These are phyloP conservation scores for Leptosomus discolor DNA, from an alignment of 2,113 vertebrate species.

Conservation along the genomic window DNA sequence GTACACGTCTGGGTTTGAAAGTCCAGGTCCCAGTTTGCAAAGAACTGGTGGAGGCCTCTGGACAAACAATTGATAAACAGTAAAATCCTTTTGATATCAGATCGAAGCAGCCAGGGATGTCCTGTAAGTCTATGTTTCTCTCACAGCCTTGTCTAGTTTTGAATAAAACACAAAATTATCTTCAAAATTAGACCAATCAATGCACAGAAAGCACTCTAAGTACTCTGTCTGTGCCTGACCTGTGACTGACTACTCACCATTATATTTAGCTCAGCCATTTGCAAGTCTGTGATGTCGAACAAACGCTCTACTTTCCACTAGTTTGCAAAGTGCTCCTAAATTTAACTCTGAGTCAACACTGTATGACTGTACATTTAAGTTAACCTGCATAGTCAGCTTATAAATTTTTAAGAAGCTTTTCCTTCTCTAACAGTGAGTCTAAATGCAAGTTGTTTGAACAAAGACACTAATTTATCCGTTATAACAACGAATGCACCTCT, in stretches of 20 bases:
- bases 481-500: background rate
- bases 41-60: background rate
- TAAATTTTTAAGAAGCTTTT: constrained; percentile 60
- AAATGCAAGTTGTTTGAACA: constrained; percentile 60
- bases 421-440: constrained; percentile 3
- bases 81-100: background rate
- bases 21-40: background rate
- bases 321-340: constrained; percentile 60
- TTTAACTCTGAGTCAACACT: constrained; percentile 64
- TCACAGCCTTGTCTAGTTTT: background rate
- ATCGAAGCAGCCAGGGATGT: background rate
- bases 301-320: constrained; percentile 43
- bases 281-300: constrained; percentile 38
- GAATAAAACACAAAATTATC: constrained; percentile 12
- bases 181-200: constrained; percentile 26
- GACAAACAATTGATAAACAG: background rate
- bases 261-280: constrained; percentile 62
- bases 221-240: background rate
- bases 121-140: background rate
- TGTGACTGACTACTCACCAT: constrained; percentile 12
- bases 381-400: constrained; percentile 67
- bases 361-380: constrained; percentile 26
- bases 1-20: background rate
- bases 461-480: constrained; percentile 56
- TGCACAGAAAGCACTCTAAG: background rate